These are phyloP conservation scores for Diarsia rubi DNA, from an alignment of 2,888 invertebrate species.

Conservation along the genomic window DNA sequence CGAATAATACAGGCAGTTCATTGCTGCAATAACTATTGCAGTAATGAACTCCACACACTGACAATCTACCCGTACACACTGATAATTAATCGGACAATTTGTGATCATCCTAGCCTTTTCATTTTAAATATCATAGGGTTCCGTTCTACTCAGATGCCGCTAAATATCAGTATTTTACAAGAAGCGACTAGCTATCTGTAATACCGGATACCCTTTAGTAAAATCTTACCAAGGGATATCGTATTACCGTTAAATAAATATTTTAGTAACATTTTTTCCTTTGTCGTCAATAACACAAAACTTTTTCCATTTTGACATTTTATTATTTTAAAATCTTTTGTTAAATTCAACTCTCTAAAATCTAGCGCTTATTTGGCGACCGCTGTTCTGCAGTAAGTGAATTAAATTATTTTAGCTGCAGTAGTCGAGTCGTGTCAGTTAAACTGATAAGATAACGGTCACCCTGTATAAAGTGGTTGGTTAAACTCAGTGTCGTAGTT, in stretches of 20 bases:
- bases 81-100: too few species aligned
- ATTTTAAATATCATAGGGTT: too few species aligned
- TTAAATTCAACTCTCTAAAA: background rate
- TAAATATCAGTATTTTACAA: too few species aligned
- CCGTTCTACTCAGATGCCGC: too few species aligned
- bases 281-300: background rate
- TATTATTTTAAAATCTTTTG: slow-evolving; percentile 9
- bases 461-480: slow-evolving; percentile 12
- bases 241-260: background rate
- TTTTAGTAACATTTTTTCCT: background rate
- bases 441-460: slow-evolving; percentile 29
- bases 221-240: too few species aligned
- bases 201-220: too few species aligned
- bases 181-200: too few species aligned
- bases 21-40: too few species aligned
- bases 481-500: slow-evolving; percentile 12
- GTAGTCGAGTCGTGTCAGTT: slow-evolving; percentile 15
- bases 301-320: slow-evolving; percentile 3
- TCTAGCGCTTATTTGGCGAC: background rate
- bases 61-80: too few species aligned
- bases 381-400: slow-evolving; percentile 4
- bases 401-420: slow-evolving; percentile 17
- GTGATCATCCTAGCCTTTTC: too few species aligned
- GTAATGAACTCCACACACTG: too few species aligned
- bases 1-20: too few species aligned